phyloP scores from a whole-genome alignment of 2,797 vertebrate species.

The Syngnathus rostellatus region DNA sequence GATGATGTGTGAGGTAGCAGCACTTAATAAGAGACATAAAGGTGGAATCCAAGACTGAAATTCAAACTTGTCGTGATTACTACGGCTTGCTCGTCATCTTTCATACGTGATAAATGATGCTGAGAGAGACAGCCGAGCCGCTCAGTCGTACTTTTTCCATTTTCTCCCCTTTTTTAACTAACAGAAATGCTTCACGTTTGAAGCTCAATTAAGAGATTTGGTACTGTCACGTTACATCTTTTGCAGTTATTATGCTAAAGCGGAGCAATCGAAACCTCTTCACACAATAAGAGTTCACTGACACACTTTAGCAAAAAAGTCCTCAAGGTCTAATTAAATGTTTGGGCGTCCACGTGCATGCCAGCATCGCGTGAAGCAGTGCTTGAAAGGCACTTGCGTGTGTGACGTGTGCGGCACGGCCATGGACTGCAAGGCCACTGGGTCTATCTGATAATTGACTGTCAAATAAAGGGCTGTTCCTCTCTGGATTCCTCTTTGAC shows the following conservation, averaged over 20 bases:
- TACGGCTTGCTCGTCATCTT: too few relatives aligned
- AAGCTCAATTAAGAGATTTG: not conserved
- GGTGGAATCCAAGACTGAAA: too few relatives aligned
- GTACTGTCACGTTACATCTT: not conserved
- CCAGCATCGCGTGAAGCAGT: conserved; percentile 1
- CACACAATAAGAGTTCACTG: not conserved
- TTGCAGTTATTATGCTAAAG: not conserved
- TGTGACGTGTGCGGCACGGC: conserved; percentile 28
- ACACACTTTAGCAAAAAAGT: conserved; percentile 15
- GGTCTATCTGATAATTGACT: conserved; percentile 69
- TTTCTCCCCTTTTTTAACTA: not conserved
- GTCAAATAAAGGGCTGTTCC: conserved; percentile 62
- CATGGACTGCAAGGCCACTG: conserved; percentile 45
- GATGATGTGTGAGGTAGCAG: too few relatives aligned
- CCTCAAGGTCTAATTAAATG: conserved; percentile 24
- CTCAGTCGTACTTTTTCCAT: too few relatives aligned
- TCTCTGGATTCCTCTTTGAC: conserved; percentile 53
- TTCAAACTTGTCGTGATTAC: too few relatives aligned
- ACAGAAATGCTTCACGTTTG: not conserved
- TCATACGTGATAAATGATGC: not conserved
- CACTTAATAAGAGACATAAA: too few relatives aligned
- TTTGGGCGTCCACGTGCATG: conserved; percentile 22
- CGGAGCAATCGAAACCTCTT: not conserved
- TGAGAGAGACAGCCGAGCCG: not conserved
- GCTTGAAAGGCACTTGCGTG: conserved; percentile 30